These are phyloP conservation scores for Austrolebias charrua DNA, from an alignment of 2,797 vertebrate species.

Conservation along the genomic window DNA sequence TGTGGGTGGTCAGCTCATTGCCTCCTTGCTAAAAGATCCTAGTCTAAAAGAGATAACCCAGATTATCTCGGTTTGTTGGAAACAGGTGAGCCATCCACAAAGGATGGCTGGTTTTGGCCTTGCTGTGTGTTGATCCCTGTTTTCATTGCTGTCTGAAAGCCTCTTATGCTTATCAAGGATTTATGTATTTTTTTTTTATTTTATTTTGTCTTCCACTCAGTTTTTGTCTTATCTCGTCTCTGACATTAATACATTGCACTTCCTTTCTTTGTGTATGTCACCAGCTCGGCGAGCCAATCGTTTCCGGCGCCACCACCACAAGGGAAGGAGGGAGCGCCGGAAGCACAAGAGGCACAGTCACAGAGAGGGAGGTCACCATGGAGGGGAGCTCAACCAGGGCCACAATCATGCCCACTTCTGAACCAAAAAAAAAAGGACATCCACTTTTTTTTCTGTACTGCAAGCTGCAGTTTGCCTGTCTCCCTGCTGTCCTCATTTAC, in stretches of 20 bases:
- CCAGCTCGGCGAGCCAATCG: slow-evolving; percentile 89
- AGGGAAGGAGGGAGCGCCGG: slow-evolving; percentile 88
- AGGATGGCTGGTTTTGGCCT: slow-evolving; percentile 41
- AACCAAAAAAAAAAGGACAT: slow-evolving; percentile 64
- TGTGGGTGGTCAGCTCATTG: slow-evolving; percentile 45
- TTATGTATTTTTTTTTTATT: slow-evolving; percentile 31
- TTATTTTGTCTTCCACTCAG: slow-evolving; percentile 13
- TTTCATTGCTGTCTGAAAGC: slow-evolving; percentile 17
- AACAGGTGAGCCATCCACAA: slow-evolving; percentile 2
- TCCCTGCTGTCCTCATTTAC: slow-evolving; percentile 30
- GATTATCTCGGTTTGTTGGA: slow-evolving; percentile 21
- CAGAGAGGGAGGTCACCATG: slow-evolving; percentile 73
- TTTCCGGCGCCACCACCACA: slow-evolving; percentile 88
- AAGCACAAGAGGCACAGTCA: slow-evolving; percentile 86
- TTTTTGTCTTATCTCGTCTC: slow-evolving; percentile 4
- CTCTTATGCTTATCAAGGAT: slow-evolving; percentile 29
- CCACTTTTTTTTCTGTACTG: slow-evolving; percentile 33
- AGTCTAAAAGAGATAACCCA: slow-evolving; percentile 37
- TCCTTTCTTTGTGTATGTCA: slow-evolving; percentile 5
- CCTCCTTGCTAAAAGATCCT: slow-evolving; percentile 40
- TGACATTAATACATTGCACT: slow-evolving; percentile 11
- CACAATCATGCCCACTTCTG: slow-evolving; percentile 76
- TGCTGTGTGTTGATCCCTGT: slow-evolving; percentile 32
- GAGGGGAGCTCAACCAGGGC: slow-evolving; percentile 66
- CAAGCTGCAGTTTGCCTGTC: slow-evolving; percentile 50